Conservation (phyloP, 2,113 vertebrate species). For the Brachypodius melanocephalos region DNA sequence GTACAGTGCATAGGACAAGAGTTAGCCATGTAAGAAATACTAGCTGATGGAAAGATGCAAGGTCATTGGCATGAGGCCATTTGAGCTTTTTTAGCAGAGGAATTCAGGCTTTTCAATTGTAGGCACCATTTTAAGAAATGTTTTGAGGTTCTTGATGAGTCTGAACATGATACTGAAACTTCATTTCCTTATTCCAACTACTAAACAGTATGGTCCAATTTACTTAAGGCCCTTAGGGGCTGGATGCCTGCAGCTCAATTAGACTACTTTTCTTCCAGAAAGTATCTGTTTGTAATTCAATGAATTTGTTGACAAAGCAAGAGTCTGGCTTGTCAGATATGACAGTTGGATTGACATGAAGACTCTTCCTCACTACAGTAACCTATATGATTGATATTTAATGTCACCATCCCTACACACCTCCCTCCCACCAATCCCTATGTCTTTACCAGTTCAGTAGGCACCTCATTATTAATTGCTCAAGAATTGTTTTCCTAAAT, state of each 20-base stretch:
- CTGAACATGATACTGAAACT: neutral
- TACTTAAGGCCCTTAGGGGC: neutral
- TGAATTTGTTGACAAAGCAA: neutral
- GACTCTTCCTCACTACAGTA: neutral
- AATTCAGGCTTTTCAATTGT: neutral
- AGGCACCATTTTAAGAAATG: neutral
- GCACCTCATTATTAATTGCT: neutral
- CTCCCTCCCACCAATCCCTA: rapidly evolving
- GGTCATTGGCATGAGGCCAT: neutral
- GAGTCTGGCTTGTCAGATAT: neutral
- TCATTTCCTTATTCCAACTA: neutral
- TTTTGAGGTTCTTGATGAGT: neutral
- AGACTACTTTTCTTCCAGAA: neutral
- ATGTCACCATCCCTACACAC: neutral
- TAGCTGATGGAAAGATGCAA: neutral
- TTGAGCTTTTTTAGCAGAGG: neutral
- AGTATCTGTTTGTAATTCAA: neutral
- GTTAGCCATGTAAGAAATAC: neutral
- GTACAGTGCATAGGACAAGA: rapidly evolving
- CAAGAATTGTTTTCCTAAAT: neutral
- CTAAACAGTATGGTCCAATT: neutral
- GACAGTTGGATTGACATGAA: neutral
- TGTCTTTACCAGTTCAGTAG: neutral
- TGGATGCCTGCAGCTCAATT: neutral
- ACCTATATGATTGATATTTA: neutral